Evolutionary conservation across 2,888 invertebrate genomes (phyloP).

Genomic region (Parnassius orleans): DNA sequence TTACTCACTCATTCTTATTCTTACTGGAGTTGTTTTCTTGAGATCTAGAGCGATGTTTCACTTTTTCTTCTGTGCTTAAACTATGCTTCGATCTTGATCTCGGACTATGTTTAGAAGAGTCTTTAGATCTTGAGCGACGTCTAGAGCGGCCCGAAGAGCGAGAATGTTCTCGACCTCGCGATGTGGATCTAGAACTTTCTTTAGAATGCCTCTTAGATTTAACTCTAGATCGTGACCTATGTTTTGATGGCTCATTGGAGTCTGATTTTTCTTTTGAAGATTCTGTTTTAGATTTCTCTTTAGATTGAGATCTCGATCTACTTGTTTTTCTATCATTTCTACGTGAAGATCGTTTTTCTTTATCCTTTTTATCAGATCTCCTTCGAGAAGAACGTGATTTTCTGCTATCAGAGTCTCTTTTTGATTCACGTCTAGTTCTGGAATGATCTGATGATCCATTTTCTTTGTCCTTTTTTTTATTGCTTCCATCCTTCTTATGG

Average conservation of each 20-base stretch:
- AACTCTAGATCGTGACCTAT: conserved; percentile 54
- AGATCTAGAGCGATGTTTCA: conserved; percentile 61
- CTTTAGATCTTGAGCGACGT: conserved; percentile 36
- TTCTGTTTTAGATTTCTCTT: conserved; percentile 47
- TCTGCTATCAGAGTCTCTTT: conserved; percentile 54
- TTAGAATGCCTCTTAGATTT: conserved; percentile 52
- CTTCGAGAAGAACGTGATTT: conserved; percentile 61
- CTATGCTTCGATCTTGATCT: conserved; percentile 44
- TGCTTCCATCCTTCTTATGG: conserved; percentile 39
- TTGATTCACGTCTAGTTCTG: conserved; percentile 57
- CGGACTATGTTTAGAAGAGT: conserved; percentile 33
- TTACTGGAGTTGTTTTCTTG: conserved; percentile 60
- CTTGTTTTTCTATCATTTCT: conserved; percentile 51
- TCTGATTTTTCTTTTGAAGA: conserved; percentile 52
- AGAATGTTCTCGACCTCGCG: conserved; percentile 49
- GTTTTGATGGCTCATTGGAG: conserved; percentile 50
- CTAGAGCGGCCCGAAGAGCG: conserved; percentile 44
- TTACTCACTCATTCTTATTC: conserved; percentile 67
- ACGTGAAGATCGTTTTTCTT: conserved; percentile 49
- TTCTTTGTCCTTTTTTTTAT: conserved; percentile 49
- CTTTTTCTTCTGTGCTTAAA: conserved; percentile 51
- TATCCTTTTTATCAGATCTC: conserved; percentile 55
- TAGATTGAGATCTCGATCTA: conserved; percentile 50
- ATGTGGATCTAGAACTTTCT: conserved; percentile 53
- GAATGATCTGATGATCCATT: conserved; percentile 43